Base-by-base conservation (phyloP, 2,113 vertebrate species). In the western clawed frog (Xenopus tropicalis) region DNA sequence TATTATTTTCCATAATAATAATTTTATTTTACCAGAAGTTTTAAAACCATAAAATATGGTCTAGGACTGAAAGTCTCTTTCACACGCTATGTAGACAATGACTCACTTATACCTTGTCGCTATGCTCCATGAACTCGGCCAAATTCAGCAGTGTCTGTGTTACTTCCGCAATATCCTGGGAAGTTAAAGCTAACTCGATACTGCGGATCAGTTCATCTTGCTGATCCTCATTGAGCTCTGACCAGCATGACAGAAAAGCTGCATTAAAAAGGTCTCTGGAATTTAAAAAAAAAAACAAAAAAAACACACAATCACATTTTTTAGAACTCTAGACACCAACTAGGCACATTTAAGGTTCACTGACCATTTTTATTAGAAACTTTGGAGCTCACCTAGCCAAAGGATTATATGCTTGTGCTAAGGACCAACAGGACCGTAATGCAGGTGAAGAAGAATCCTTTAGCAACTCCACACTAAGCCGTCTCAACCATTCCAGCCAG, bases 51-150 rank as follows among this genome's bases (percentile, higher is more conserved):
- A 37, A 37, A 37, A 37, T 37, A 5, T 4, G 29, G 10, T 37
- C 6, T 37, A 37, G 6, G 3, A 29, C 25, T 29, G 6, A 29
- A 6, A 6, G 10, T 9, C 29, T 37, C 29, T 37, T 37, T 37
- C 6, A 9, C n/a, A n/a, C n/a, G n/a, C n/a, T n/a, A 37, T 5
- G 29, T 37, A 37, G 29, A 37, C 29, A 37, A 37, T 37, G 29
- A 6, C 29, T 37, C 29, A 8, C 6, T 37, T 37, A 37, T 37
- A 99, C 97, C 96, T 98, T 98, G 87, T 99, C 97, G 57, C 97
- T 99, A 88, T 99, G 97, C 71, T 99, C 97, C 97, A 99, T 99
- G 86, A 99, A 99, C 78, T 99, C 97, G 0, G 97, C 97, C 85
- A 99, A 83, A 83, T 99, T 99, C 24, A 99, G 89, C 14, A 99